A percentile compares a stretch with the other conserved stretches of the same genome.
Evolutionary conservation across 2,888 invertebrate genomes (phyloP).

Genomic region (Tetanocera ferruginea): DNA sequence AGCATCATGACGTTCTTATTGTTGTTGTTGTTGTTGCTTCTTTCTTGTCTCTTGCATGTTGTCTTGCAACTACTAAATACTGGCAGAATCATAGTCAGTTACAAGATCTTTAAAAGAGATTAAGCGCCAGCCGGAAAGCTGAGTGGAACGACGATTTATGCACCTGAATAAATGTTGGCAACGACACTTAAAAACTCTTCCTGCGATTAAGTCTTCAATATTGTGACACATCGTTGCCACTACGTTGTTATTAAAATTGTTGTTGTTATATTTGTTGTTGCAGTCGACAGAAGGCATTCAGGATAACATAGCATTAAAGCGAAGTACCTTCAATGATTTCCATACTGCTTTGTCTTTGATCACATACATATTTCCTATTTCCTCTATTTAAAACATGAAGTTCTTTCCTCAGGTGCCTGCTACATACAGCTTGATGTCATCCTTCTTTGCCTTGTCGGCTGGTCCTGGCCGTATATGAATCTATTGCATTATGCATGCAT

Average conservation of each 20-base stretch:
- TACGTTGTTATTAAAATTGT: slow-evolving; percentile 34
- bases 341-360: not conserved
- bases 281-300: no score
- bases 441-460: not conserved
- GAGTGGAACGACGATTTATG: slow-evolving; percentile 6
- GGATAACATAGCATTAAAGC: not conserved
- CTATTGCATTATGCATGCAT: slow-evolving; percentile 24
- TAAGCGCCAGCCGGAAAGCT: slow-evolving; percentile 28
- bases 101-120: slow-evolving; percentile 33
- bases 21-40: not conserved
- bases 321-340: slow-evolving; percentile 1
- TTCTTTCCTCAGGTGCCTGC: not conserved
- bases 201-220: slow-evolving; percentile 39
- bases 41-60: not conserved
- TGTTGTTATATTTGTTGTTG: not conserved
- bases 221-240: slow-evolving; percentile 36
- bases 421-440: not conserved
- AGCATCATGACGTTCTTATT: no score
- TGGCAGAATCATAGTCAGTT: not conserved
- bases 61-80: not conserved
- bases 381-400: slow-evolving; percentile 1
- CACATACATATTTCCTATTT: slow-evolving; percentile 12
- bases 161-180: slow-evolving; percentile 9
- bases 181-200: slow-evolving; percentile 33
- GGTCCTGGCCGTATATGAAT: not conserved